Base-by-base conservation (phyloP, 1,140 invertebrate species). In the Samia ricini region DNA sequence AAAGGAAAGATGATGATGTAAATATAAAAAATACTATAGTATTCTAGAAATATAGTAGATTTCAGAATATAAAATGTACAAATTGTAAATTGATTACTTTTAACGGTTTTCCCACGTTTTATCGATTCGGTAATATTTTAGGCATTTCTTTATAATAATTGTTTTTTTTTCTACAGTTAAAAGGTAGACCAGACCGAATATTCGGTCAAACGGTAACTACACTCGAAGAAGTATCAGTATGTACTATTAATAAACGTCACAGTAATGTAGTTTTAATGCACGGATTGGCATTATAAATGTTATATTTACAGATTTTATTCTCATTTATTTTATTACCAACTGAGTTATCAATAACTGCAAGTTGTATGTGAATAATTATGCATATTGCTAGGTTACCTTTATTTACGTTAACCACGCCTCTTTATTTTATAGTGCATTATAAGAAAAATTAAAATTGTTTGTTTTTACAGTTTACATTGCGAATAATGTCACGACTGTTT, bases 251-350 rank as follows among this genome's bases (percentile, higher is more conserved):
- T 70, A 68, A 70, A 73, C 65, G 61, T 68, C 56, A 64, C 62
- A 65, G 68, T 63, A 70, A 70, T 72, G 74, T 69, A 74, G 65
- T 52, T 77, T n/a, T 74, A 69, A 77, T 77, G 68, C 60, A 68
- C 57, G 21, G 26, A 56, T 66, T 73, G 68, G 64, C 66, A 69
- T 70, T 71, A 77, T 74, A 74, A 74, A 72, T 75, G 63, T 74
- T 72, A 66, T 58, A 71, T 66, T 70, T 71, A 72, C 67, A 60
- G 56, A 67, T 68, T 67, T 68, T 73, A 68, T 68, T 72, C 64
- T 71, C 63, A 68, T 73, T 69, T 61, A 62, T 52, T 63, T 63
- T 61, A 69, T 62, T 59, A 15, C 12, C 12, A 15, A 26, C 57
- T 36, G 50, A 10, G 24, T 55, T 51, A 10, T 1, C 33, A 0